Evolutionary conservation across 1,140 invertebrate species (phyloP), one percentile per base, ranked within the genome.

Genomic region (Ephestia elutella): DNA sequence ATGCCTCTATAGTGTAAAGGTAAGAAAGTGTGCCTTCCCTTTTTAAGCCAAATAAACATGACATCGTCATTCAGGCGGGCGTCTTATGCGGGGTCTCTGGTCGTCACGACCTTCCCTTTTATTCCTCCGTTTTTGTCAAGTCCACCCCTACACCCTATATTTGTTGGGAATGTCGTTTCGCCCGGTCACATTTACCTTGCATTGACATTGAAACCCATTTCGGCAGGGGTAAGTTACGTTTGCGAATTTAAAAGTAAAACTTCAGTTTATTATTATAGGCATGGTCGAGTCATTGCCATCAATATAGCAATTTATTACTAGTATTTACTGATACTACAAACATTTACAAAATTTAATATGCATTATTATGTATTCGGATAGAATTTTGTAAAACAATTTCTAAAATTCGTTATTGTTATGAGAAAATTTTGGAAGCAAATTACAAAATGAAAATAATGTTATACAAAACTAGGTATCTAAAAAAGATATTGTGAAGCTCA

Each of bases 11-110:
- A 62, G 57, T 57, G 54, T 59, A 58, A 8, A 68, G 56, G 63
- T 69, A 73, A 72, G 68, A 82, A 78, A 73, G 62, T 73, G 71
- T 60, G 59, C 62, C 68, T 70, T 44, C 67, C 68, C 71, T 77
- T 80, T 77, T 73, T 76, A 77, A 82, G 65, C 72, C 71, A 84
- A 84, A 85, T 85, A 84, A 82, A 85, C 80, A 82, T 77, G 81
- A 82, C 78, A 77, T 77, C 74, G 73, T 80, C 80, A 80, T 87
- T 85, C 73, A 83, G 66, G 61, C 66, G 59, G 62, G 67, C 64
- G 66, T 70, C 70, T 69, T 71, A 64, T 57, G 56, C 60, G 62
- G 61, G 63, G 68, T 71, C 73, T 73, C 62, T 71, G 75, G 75
- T 73, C 73, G 65, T 57, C 71, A 66, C 73, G 75, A 73, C 79